Evolutionary conservation across 2,113 vertebrate genomes (phyloP).

Genomic region (Anguilla rostrata): DNA sequence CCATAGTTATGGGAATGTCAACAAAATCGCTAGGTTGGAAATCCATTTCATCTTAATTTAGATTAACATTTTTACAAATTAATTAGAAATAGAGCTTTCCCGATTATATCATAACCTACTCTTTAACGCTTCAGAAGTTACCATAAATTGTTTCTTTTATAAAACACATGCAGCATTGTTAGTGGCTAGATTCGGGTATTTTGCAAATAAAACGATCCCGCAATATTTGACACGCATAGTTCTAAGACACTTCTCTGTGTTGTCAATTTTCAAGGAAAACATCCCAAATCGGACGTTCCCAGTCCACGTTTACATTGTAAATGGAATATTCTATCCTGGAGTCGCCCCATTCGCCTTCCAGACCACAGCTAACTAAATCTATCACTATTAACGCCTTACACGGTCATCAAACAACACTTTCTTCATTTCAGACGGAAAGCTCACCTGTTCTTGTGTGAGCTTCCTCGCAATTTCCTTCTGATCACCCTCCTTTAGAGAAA

Average conservation of each 20-base stretch:
- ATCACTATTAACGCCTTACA: constrained; percentile 19
- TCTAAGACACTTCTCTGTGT: neutral
- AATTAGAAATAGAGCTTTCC: neutral
- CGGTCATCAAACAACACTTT: constrained; percentile 38
- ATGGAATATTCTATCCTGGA: constrained; percentile 11
- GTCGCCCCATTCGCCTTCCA: constrained; percentile 7
- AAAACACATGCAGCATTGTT: neutral
- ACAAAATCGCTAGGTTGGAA: neutral
- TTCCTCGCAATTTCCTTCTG: constrained; percentile 67
- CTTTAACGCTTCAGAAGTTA: neutral
- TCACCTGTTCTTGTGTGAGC: constrained; percentile 81
- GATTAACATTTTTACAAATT: neutral
- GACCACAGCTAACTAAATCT: constrained; percentile 9
- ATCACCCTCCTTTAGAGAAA: constrained; percentile 80
- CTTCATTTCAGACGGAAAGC: constrained; percentile 60
- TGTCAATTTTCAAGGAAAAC: constrained; percentile 4
- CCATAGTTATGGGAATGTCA: neutral
- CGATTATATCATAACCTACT: neutral
- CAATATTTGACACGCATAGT: neutral
- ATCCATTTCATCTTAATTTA: neutral
- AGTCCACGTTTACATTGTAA: constrained; percentile 16
- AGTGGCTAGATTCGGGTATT: neutral
- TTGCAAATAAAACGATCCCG: neutral
- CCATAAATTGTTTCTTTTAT: neutral
- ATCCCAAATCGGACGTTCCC: neutral